Base-by-base conservation (phyloP, 2,888 invertebrate species). In the Harpalus rufipes region DNA sequence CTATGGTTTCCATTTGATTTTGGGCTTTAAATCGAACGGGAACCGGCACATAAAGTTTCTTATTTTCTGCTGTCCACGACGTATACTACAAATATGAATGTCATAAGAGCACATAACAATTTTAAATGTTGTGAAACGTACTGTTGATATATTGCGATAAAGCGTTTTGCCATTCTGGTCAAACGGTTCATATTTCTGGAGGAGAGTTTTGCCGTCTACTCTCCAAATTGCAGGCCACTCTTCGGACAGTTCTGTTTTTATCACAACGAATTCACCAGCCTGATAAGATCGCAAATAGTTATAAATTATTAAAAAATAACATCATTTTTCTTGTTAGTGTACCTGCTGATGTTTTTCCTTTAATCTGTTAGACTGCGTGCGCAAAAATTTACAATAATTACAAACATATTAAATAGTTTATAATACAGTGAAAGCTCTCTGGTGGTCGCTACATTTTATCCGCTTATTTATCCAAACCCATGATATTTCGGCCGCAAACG, bases 141-240 rank as follows among this genome's bases (percentile, higher is more conserved):
- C 97, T 90, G 96, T 96, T 78, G 96, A 96, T 92, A 96, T 96
- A 92, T 96, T 97, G 89, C 95, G 94, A 90, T 97, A 97, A 85
- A 96, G 92, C 85, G 95, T 95, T 91, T 95, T 94, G 85, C 96
- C 96, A 90, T 96, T 95, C 88, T 96, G 95, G 87, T 95, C 95
- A 88, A 96, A 96, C 4, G 96, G 95, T 90, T 96, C 96, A 89
- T 95, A 96, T 90, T 96, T 96, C 91, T 96, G 96, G 86, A 96
- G 91, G 86, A 96, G 92, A 18, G 95, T 95, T 91, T 96, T 96
- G 0, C 96, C 96, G 90, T 98, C 97, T 61, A 98, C 96, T 90
- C 97, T 94, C 98, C 98, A 98, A 88, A 98, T 95, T 6, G 96
- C 94, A 7, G 97, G 97, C 93, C 95, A 96, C 90, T 97, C 95